A percentile compares a stretch with the other conserved stretches of the same genome.
Conservation (phyloP, 2,113 vertebrate genomes). For the Austrofundulus limnaeus region DNA sequence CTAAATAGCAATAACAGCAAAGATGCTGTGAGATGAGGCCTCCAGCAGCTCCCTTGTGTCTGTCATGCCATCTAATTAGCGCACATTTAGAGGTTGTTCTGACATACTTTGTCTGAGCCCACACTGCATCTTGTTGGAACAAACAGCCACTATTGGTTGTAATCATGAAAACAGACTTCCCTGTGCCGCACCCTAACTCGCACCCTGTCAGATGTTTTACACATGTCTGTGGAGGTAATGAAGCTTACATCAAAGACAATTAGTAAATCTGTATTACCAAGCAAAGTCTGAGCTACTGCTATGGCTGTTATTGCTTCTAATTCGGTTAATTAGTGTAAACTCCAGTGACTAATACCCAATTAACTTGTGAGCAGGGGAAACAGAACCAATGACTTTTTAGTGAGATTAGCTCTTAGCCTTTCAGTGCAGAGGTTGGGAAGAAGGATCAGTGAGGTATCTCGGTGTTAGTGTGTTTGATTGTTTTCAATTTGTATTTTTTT, state of each 20-base stretch:
- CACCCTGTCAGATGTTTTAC: slow-evolving; percentile 24
- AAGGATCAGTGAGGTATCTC: slow-evolving; percentile 17
- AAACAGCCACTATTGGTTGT: slow-evolving; percentile 48
- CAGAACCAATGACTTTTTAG: slow-evolving; percentile 45
- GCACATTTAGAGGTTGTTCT: slow-evolving; percentile 45
- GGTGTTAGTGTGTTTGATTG: not conserved
- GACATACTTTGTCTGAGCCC: slow-evolving; percentile 43
- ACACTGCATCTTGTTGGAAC: slow-evolving; percentile 53
- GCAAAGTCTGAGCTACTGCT: slow-evolving; percentile 17
- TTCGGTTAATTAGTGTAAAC: slow-evolving; percentile 56
- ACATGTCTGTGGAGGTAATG: slow-evolving; percentile 49
- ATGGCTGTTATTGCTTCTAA: slow-evolving; percentile 29
- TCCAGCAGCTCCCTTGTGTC: slow-evolving; percentile 54
- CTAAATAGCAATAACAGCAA: slow-evolving; percentile 14
- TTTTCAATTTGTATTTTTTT: not conserved
- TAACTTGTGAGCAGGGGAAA: slow-evolving; percentile 58
- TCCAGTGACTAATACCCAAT: slow-evolving; percentile 59
- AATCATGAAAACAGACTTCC: slow-evolving; percentile 51
- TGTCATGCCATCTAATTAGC: slow-evolving; percentile 57
- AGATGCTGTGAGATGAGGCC: slow-evolving; percentile 34
- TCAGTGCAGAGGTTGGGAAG: slow-evolving; percentile 20
- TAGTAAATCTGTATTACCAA: slow-evolving; percentile 40
- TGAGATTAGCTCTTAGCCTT: slow-evolving; percentile 56
- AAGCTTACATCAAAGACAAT: slow-evolving; percentile 42
- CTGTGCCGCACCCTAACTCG: slow-evolving; percentile 18